Percentiles rank a stretch among this genome's conserved stretches.
Conservation (phyloP, 2,113 vertebrate genomes). For the Odobenus rosmarus region DNA sequence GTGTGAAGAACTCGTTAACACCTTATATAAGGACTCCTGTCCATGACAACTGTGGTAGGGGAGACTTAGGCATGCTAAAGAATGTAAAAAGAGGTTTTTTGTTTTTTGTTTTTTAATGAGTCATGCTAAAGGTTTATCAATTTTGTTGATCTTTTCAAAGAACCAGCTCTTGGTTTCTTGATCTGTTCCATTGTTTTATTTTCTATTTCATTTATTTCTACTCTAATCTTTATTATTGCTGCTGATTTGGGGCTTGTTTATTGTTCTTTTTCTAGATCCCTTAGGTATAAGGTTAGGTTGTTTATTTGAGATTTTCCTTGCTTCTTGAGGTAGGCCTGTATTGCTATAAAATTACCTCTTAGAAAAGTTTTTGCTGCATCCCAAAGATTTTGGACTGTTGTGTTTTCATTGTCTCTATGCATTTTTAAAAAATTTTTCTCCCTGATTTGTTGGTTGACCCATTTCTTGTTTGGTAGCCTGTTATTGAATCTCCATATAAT, state of each 20-base stretch:
- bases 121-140: not conserved
- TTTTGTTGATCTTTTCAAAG: not conserved
- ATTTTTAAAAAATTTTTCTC: not conserved
- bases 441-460: not conserved
- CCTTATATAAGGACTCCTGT: not conserved
- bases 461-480: not conserved
- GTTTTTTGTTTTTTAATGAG: not conserved
- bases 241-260: not conserved
- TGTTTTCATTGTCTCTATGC: not conserved
- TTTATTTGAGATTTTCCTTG: not conserved
- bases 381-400: not conserved
- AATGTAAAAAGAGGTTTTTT: slow-evolving; percentile 57
- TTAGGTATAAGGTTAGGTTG: not conserved
- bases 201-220: not conserved
- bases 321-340: not conserved
- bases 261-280: not conserved
- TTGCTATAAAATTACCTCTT: not conserved
- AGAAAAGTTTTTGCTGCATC: not conserved
- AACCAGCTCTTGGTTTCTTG: not conserved
- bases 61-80: not conserved
- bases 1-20: slow-evolving; percentile 61
- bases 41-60: not conserved
- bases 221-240: not conserved
- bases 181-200: not conserved
- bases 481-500: not conserved